Evolutionary conservation across 2,797 vertebrate species (phyloP), one percentile per base, ranked within the genome.

Genomic region (Bryconaethiops microstoma): DNA sequence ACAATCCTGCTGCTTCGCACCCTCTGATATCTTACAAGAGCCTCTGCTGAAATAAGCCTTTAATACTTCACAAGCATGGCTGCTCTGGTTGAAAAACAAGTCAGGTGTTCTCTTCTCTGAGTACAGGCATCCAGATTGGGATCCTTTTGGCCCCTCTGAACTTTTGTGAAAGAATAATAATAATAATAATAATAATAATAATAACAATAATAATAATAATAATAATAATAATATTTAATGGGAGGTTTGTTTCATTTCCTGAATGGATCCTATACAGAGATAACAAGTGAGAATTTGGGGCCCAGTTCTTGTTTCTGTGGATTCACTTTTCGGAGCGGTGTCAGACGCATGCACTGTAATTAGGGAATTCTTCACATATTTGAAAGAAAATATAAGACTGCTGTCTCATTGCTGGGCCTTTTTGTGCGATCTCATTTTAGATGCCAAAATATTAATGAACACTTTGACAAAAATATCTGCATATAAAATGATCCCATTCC

Each of bases 11-110:
- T 89, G 88, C 86, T 86, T 88, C 87, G 88, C 70, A 90, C 89
- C 89, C 86, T 82, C 83, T 88, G 87, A 77, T 85, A 84, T 90
- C 88, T 88, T 86, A 79, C 87, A 87, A 89, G 81, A 65, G 82
- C 80, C 88, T 87, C 82, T 89, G 91, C 91, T 93, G 88, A 91
- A 92, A 89, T 90, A 89, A 90, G 89, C 87, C 82, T 77, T 93
- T 91, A 92, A 84, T 87, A 87, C 90, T 92, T 88, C 90, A 87
- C 88, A 88, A 86, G 91, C 88, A 90, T 90, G 87, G 90, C 82
- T 82, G 87, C 86, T 88, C 80, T 81, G 83, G 85, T 89, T 92
- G 91, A 90, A 92, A 92, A 91, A 90, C 89, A 84, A 85, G 87
- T 88, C 87, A 88, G 89, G 87, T 86, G 81, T 79, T 45, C 86